phyloP scores from a whole-genome alignment of 2,797 vertebrate species.

The Gymnocypris eckloni region DNA sequence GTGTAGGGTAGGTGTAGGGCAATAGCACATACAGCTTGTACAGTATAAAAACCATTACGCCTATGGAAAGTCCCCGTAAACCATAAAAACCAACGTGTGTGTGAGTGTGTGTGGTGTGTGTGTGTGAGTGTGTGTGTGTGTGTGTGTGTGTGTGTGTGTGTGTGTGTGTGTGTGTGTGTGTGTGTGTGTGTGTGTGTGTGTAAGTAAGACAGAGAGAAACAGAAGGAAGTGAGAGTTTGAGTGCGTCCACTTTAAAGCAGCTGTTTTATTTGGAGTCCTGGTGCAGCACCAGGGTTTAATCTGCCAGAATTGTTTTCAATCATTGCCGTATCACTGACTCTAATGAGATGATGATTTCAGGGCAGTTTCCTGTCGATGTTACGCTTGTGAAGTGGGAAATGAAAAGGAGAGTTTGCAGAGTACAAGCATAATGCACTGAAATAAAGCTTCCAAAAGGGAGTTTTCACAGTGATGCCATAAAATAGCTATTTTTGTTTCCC shows the following conservation, averaged over 20 bases:
- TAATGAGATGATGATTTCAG: slow-evolving; percentile 11
- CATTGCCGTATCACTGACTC: neutral
- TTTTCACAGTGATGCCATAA: neutral
- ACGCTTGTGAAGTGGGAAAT: neutral
- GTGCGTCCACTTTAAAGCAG: slow-evolving; percentile 27
- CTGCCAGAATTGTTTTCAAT: neutral
- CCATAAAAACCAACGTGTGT: too few species aligned
- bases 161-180: slow-evolving; percentile 32
- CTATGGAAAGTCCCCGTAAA: too few species aligned
- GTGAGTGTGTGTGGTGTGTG: too few species aligned
- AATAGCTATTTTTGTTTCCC: neutral
- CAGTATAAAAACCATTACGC: too few species aligned
- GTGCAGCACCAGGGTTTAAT: neutral
- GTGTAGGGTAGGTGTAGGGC: too few species aligned
- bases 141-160: slow-evolving; percentile 39
- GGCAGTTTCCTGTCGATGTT: neutral
- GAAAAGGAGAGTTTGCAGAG: neutral
- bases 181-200: slow-evolving; percentile 28
- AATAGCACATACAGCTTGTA: too few species aligned
- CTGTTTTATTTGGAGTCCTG: slow-evolving; percentile 22
- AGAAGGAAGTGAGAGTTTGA: slow-evolving; percentile 23
- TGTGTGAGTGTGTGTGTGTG: too few species aligned
- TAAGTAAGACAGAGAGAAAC: neutral
- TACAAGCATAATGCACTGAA: neutral
- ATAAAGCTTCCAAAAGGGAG: neutral